A percentile compares a stretch with the other conserved stretches of the same genome.
Conservation (phyloP, 2,888 invertebrate species). For the Seira sanloemensis region DNA sequence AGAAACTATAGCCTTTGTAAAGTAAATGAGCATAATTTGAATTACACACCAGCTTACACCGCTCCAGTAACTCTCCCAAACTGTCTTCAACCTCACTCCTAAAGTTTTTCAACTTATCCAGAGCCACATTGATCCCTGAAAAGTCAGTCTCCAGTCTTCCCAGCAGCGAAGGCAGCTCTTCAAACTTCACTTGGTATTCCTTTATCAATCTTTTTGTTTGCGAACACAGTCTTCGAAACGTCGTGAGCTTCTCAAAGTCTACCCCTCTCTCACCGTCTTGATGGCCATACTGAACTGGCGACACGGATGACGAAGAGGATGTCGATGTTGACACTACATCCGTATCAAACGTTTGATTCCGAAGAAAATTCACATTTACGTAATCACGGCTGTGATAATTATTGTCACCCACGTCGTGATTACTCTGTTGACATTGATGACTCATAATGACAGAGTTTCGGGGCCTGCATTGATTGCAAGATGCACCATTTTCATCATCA, state of each 20-base stretch:
- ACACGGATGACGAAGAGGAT: conserved; percentile 4
- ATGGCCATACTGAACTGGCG: not conserved
- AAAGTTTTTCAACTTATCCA: conserved; percentile 46
- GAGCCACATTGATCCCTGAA: conserved; percentile 2
- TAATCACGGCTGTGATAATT: not conserved
- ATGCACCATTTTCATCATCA: conserved; percentile 23
- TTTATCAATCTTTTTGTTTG: conserved; percentile 37
- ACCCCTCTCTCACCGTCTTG: not conserved
- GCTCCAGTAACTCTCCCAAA: conserved; percentile 6
- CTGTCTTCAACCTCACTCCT: conserved; percentile 32
- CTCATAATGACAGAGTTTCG: not conserved
- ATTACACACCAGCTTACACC: conserved; percentile 47
- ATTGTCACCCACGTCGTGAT: not conserved
- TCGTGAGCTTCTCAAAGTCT: conserved; percentile 39
- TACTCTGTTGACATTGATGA: not conserved
- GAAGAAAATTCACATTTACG: not conserved
- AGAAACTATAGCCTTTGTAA: too few relatives aligned
- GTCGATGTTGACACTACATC: conserved; percentile 37
- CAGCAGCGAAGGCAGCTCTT: conserved; percentile 17
- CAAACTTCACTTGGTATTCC: conserved; percentile 44
- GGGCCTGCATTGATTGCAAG: too few relatives aligned
- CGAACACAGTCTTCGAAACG: conserved; percentile 50
- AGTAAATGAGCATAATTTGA: too few relatives aligned
- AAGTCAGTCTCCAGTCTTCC: conserved; percentile 14
- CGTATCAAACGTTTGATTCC: not conserved